phyloP scores from a whole-genome alignment of 1,140 invertebrate genomes.

The Thaumatotibia leucotreta region DNA sequence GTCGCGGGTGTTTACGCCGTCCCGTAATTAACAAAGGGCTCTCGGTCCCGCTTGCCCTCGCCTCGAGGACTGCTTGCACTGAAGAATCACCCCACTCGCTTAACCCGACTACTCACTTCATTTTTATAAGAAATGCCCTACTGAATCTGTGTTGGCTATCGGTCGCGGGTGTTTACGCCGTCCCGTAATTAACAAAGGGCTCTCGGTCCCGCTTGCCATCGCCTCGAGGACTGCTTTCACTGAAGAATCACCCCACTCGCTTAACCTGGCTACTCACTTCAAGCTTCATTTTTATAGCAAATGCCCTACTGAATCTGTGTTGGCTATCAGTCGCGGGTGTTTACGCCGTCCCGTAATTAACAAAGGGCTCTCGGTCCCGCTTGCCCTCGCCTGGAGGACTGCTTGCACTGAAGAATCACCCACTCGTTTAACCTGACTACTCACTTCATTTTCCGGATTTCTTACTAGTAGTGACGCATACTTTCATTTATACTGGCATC shows the following conservation, averaged over 20 bases:
- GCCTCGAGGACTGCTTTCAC: too few relatives aligned
- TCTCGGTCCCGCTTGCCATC: too few relatives aligned
- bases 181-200: too few relatives aligned
- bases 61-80: constrained; percentile 24
- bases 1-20: too few relatives aligned
- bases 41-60: constrained; percentile 50
- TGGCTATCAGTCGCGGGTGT: not conserved
- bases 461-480: not conserved
- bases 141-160: constrained; percentile 20
- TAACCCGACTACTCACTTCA: too few relatives aligned
- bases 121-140: not conserved
- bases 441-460: not conserved
- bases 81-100: too few relatives aligned
- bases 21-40: too few relatives aligned
- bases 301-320: not conserved
- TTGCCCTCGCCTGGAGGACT: constrained; percentile 40
- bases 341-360: constrained; percentile 40
- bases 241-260: too few relatives aligned
- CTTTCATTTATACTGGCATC: too few relatives aligned
- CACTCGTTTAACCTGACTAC: not conserved
- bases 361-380: constrained; percentile 48
- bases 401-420: not conserved
- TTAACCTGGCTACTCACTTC: too few relatives aligned
- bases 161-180: too few relatives aligned
- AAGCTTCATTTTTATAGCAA: too few relatives aligned